Evolutionary conservation across 2,797 vertebrate species (phyloP), one percentile per base, ranked within the genome.

Genomic region (Taenioides sp.): DNA sequence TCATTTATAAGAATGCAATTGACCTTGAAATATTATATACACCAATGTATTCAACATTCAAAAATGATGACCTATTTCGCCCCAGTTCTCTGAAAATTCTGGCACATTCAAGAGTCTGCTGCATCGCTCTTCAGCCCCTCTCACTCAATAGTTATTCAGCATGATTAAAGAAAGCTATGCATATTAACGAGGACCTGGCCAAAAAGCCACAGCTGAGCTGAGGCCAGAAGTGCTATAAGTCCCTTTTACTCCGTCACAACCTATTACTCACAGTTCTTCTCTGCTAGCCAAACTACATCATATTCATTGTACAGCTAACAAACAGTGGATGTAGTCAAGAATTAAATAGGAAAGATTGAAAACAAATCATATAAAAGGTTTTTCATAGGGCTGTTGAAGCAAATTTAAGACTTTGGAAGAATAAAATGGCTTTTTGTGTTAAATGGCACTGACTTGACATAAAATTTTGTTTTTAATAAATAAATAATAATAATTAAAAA

Each of bases 151-250:
- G 75, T 80, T 83, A 79, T 75, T 28, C 67, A 66, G 73, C 10
- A 12, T 79, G 80, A 84, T 84, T 87, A 88, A 87, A 85, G 73
- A 76, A 88, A 86, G 82, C 88, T 89, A 93, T 92, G 92, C 91
- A 92, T 93, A 93, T 89, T 86, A 92, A 93, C 69, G 55, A 93
- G 85, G 79, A 68, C 67, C 58, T 72, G 76, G 75, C 86, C 84
- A 88, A 89, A 87, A 85, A 89, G 87, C 77, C 88, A 85, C 92
- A 92, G 89, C 89, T 92, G 92, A 80, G 84, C 78, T 47, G 40
- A 72, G 22, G 67, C 71, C 76, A 61, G 70, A 81, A 79, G 79
- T 37, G 34, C 34, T 37, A 37, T 75, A 82, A 88, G 75, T 84
- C 85, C 84, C 73, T 91, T 81, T 84, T 73, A 82, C 72, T 80